These are phyloP conservation scores for Tragelaphus eurycerus DNA, from an alignment of 2,797 vertebrate species.

Conservation along the genomic window DNA sequence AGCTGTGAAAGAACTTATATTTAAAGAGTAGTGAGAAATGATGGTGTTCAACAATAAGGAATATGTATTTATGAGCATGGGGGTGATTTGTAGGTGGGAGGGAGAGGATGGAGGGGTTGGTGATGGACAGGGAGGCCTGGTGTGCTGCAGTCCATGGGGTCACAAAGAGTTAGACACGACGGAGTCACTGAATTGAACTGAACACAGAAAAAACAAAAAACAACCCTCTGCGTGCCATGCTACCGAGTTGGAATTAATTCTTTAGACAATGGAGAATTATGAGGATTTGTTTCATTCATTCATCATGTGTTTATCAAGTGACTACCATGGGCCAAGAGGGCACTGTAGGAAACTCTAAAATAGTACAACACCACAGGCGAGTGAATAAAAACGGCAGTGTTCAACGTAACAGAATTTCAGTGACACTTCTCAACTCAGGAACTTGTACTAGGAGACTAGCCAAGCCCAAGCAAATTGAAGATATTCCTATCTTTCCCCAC, in stretches of 20 bases:
- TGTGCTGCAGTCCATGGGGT: neutral
- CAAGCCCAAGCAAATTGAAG: slow-evolving; percentile 28
- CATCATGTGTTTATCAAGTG: neutral
- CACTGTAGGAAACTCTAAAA: neutral
- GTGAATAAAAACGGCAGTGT: neutral
- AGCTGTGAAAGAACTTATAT: neutral
- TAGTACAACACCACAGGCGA: neutral
- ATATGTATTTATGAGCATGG: neutral
- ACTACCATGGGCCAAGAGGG: neutral
- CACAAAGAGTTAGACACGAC: neutral
- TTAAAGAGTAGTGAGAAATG: neutral
- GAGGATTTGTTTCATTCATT: neutral
- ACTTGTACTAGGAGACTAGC: neutral
- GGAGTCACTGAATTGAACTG: neutral
- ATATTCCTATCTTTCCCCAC: neutral
- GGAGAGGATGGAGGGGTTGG: neutral
- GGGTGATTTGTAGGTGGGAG: neutral
- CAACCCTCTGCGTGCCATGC: neutral
- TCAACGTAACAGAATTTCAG: neutral
- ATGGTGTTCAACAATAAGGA: neutral
- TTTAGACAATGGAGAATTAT: neutral
- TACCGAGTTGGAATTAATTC: neutral
- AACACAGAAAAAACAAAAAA: neutral
- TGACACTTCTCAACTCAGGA: neutral
- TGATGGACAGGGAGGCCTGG: neutral